Conservation (phyloP, 2,113 vertebrate genomes). For the Urocynchramus pylzowi region DNA sequence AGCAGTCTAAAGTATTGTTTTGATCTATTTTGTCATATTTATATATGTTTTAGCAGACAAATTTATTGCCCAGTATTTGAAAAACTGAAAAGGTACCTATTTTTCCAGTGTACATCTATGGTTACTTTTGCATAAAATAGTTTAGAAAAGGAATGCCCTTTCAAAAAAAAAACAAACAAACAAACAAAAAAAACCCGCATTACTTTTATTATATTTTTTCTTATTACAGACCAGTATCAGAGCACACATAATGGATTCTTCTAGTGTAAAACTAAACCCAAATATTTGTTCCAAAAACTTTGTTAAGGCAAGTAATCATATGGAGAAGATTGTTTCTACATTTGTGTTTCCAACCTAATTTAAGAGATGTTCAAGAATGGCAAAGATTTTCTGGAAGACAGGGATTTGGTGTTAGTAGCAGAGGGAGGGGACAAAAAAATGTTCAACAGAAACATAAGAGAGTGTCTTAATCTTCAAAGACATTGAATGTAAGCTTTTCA, state of each 20-base stretch:
- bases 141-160: neutral
- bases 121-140: neutral
- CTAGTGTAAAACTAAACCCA: neutral
- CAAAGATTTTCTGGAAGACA: neutral
- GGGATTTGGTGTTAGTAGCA: neutral
- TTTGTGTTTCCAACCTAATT: neutral
- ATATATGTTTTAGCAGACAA: neutral
- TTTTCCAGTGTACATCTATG: neutral
- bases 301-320: neutral
- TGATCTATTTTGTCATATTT: neutral
- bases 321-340: neutral
- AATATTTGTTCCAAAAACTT: neutral
- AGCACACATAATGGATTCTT: neutral
- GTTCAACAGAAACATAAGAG: neutral
- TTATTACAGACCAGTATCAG: neutral
- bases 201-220: neutral
- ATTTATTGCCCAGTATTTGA: neutral
- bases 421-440: neutral
- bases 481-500: neutral
- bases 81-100: neutral
- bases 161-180: fast-evolving
- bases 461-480: neutral
- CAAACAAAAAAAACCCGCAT: fast-evolving
- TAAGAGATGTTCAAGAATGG: neutral
- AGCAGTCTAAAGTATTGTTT: neutral